Evolutionary conservation across 2,113 vertebrate genomes (phyloP).

Genomic region (Microtus pennsylvanicus): DNA sequence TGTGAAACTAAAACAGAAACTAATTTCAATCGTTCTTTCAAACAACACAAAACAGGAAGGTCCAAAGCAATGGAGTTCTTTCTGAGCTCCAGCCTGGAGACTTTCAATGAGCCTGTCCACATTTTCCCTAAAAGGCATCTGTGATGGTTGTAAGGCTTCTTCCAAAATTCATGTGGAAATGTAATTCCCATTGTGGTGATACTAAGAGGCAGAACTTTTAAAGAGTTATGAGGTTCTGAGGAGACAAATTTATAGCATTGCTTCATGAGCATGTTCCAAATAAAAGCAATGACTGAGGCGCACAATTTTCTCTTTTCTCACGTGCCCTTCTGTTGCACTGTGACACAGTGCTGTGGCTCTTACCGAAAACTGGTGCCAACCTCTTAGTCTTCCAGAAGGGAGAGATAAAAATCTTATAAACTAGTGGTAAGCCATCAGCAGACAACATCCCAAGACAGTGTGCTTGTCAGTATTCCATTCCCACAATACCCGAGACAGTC

Average conservation of each 20-base stretch:
- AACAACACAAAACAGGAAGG: neutral
- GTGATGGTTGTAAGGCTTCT: neutral
- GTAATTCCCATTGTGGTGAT: neutral
- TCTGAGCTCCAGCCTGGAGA: neutral
- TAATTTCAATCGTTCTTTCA: constrained; percentile 14
- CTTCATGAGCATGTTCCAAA: neutral
- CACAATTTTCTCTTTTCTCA: neutral
- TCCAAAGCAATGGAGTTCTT: neutral
- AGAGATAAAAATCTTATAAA: neutral
- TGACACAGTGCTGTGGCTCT: neutral
- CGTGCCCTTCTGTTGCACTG: neutral
- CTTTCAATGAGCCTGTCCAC: neutral
- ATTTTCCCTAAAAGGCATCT: neutral
- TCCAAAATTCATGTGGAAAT: neutral
- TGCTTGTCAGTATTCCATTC: neutral
- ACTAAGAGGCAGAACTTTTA: neutral
- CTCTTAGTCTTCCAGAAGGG: neutral
- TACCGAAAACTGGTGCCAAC: neutral
- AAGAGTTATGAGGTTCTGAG: neutral
- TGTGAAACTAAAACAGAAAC: constrained; percentile 52
- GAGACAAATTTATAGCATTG: neutral
- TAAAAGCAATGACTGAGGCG: neutral
- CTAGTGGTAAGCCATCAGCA: neutral
- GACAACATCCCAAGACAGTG: neutral
- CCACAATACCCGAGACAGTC: neutral